A percentile compares a stretch with the other conserved stretches of the same genome.
Conservation (phyloP, 1,140 invertebrate genomes). For the Metaphire vulgaris region DNA sequence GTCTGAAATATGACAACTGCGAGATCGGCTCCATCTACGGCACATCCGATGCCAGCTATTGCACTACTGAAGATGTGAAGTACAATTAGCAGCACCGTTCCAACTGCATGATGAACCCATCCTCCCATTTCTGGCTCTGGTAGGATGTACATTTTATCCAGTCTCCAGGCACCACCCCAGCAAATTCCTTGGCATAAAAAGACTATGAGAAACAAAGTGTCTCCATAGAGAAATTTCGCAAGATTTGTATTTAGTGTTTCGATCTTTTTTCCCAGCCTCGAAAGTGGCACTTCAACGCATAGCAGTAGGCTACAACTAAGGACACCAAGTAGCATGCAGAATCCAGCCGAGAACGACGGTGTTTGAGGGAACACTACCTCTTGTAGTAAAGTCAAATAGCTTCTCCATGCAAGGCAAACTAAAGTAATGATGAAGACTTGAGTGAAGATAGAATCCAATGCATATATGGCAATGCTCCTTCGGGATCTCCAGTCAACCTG, state of each 20-base stretch:
- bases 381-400: neutral
- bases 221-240: neutral
- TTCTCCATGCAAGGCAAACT: neutral
- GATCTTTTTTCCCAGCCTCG: neutral
- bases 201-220: neutral
- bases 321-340: neutral
- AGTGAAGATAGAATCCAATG: neutral
- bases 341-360: neutral
- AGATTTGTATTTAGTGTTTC: neutral
- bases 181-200: neutral
- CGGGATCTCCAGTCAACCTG: neutral
- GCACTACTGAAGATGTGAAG: neutral
- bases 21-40: neutral
- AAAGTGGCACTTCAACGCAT: neutral
- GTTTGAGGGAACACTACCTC: neutral
- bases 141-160: conserved; percentile 1
- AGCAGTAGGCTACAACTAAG: neutral
- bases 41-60: neutral
- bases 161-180: neutral
- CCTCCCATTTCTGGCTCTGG: neutral
- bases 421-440: neutral
- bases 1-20: neutral
- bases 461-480: neutral
- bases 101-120: neutral
- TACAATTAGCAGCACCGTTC: neutral